Base-by-base conservation (phyloP, 1,140 invertebrate species). In the Linepithema humile region DNA sequence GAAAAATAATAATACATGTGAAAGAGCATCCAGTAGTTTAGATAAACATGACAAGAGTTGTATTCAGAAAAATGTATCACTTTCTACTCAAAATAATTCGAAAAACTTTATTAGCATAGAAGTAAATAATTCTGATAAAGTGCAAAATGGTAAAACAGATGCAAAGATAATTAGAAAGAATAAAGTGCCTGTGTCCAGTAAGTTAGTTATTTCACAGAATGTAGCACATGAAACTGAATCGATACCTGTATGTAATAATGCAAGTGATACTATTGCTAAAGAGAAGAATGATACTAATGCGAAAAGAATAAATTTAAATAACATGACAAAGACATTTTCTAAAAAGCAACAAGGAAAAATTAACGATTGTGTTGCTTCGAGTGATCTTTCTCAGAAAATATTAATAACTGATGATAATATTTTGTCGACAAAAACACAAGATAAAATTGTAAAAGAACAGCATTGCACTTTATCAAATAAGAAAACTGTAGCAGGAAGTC, bases 281-380 rank as follows among this genome's bases (percentile, higher is more conserved):
- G 38, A 35, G 9, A 32, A 59, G 12, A 12, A 15, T 59, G 15
- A 59, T 26, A 57, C 23, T 12, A n/a, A 12, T n/a, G n/a, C n/a
- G n/a, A n/a, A n/a, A 73, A 57, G 0, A 57, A 17, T 1, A 29
- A 55, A n/a, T 80, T 70, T 65, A 35, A 20, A 10, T 60, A 59
- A 0, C 26, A 20, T 5, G 7, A 12, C 53, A 77, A 32, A 50
- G 9, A 69, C 23, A 67, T 26, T 17, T 45, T 45, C 38, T 45
- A 5, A 1, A 67, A 43, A 15, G 23, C 70, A 74, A 15, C 26
- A 1, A 45, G 53, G n/a, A n/a, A 85, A 82, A 10, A 67, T 60
- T 48, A 70, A 60, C 26, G 32, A 85, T 53, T 48, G 38, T 1
- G 26, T 85, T 50, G 35, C 15, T 32, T 0, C 48, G 20, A 72